phyloP scores from a whole-genome alignment of 2,888 invertebrate genomes.

The Meliscaeva auricollis region DNA sequence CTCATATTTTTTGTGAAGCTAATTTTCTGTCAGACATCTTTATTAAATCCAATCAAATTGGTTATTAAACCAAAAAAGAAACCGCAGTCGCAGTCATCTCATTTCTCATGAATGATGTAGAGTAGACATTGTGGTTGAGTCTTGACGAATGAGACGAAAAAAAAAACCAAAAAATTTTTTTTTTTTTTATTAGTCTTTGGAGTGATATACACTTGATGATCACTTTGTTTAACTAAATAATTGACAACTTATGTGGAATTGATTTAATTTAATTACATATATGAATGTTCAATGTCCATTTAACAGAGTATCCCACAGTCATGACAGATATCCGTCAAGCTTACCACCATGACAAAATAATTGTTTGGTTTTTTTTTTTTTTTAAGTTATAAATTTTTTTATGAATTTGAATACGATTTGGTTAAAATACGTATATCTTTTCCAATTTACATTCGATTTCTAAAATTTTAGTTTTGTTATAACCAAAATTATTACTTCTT shows the following conservation, averaged over 20 bases:
- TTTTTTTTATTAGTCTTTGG: slow-evolving; percentile 21
- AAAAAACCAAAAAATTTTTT: slow-evolving; percentile 28
- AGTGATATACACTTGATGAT: background rate
- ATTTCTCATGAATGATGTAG: slow-evolving; percentile 30
- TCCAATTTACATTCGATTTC: no score
- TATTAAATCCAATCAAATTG: slow-evolving; percentile 73
- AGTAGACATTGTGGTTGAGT: slow-evolving; percentile 1
- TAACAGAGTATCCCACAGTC: no score
- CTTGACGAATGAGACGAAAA: background rate
- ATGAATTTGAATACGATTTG: no score
- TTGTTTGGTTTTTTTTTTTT: no score
- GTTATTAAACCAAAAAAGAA: slow-evolving; percentile 67
- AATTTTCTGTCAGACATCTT: slow-evolving; percentile 74
- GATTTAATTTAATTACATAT: slow-evolving; percentile 71
- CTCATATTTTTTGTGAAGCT: slow-evolving; percentile 54
- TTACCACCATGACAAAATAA: no score
- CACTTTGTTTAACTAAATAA: slow-evolving; percentile 43
- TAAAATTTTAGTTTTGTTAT: no score
- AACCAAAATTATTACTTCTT: no score
- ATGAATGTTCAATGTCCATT: slow-evolving; percentile 7
- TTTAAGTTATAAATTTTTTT: no score
- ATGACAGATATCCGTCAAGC: no score
- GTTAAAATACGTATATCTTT: no score
- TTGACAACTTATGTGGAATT: slow-evolving; percentile 70
- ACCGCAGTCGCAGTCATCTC: slow-evolving; percentile 44